A percentile compares a stretch with the other conserved stretches of the same genome.
Evolutionary conservation across 2,888 invertebrate species (phyloP).

Genomic region (Chelonus formosanus): DNA sequence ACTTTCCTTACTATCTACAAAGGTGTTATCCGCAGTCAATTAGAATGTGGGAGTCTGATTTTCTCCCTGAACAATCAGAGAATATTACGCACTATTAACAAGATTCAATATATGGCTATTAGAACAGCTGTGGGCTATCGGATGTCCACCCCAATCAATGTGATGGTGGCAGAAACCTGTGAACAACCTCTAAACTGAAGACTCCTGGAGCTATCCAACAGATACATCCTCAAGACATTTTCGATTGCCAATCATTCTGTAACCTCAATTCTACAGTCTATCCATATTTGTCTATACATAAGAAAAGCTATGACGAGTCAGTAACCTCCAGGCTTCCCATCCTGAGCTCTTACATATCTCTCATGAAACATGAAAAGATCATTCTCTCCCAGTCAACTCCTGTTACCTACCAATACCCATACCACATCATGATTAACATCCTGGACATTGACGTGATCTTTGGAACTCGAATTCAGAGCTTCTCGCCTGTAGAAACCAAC

Average conservation of each 20-base stretch:
- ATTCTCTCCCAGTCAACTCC: too few species aligned
- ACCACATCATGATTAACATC: too few species aligned
- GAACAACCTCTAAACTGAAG: background rate
- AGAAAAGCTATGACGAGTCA: background rate
- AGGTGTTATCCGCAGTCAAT: background rate
- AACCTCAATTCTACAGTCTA: background rate
- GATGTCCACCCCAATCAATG: background rate
- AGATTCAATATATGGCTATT: background rate
- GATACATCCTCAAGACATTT: background rate
- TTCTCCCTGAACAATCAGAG: background rate
- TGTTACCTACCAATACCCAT: too few species aligned
- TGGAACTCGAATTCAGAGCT: too few species aligned
- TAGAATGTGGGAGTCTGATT: slow-evolving; percentile 14
- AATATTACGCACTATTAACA: background rate
- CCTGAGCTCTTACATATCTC: too few species aligned
- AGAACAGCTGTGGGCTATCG: background rate
- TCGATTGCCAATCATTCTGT: background rate
- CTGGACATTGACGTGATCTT: too few species aligned
- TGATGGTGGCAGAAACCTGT: background rate
- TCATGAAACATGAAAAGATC: too few species aligned
- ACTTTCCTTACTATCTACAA: background rate
- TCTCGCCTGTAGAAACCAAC: too few species aligned
- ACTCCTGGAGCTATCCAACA: background rate
- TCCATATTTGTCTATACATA: background rate
- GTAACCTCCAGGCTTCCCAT: too few species aligned